Evolutionary conservation across 1,140 invertebrate species (phyloP).

Genomic region (Aphaenogaster ashmeadi): DNA sequence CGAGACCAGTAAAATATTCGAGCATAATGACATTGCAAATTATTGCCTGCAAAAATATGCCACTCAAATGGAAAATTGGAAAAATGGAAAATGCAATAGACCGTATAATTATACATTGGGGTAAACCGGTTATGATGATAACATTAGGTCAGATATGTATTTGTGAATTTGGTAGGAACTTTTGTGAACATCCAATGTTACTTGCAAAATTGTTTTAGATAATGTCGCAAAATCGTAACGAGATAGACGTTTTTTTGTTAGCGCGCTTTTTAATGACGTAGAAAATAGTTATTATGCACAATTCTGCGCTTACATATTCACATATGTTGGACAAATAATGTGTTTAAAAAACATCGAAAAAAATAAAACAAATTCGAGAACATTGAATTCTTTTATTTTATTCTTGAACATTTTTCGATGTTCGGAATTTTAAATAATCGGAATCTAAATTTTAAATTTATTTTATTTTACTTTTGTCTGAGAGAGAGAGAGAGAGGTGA

Average conservation of each 20-base stretch:
- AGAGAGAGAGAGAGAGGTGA: neutral
- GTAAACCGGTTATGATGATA: conserved; percentile 47
- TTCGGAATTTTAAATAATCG: neutral
- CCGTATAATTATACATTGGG: conserved; percentile 31
- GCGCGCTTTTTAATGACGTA: neutral
- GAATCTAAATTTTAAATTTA: neutral
- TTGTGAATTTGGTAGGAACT: conserved; percentile 38
- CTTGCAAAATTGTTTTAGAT: conserved; percentile 43
- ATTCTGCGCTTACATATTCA: neutral
- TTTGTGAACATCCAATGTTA: neutral
- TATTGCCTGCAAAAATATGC: conserved; percentile 43
- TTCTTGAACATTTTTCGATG: neutral
- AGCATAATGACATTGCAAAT: conserved; percentile 19
- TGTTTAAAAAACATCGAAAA: neutral
- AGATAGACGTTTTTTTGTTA: conserved; percentile 1
- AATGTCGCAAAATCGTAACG: neutral
- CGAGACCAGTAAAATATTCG: conserved; percentile 26
- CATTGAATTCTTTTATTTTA: neutral
- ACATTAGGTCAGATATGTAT: conserved; percentile 23
- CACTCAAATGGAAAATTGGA: conserved; percentile 15
- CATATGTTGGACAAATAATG: neutral
- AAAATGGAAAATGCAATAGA: conserved; percentile 14
- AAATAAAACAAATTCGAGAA: neutral
- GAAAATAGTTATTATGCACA: neutral
- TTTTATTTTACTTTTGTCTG: neutral